Evolutionary conservation across 2,888 invertebrate genomes (phyloP).

Genomic region (Drosophila atroscutellata): DNA sequence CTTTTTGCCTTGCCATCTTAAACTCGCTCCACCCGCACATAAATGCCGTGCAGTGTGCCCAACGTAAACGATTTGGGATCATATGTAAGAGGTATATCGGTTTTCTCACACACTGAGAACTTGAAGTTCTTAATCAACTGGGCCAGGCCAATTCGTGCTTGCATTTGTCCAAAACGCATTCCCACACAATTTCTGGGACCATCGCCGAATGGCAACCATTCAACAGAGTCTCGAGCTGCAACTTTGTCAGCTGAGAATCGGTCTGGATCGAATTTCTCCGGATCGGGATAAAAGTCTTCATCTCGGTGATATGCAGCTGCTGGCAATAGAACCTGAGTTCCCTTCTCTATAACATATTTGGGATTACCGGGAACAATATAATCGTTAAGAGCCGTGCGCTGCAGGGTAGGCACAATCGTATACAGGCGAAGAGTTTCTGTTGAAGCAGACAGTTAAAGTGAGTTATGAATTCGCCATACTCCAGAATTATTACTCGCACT

Average conservation of each 20-base stretch:
- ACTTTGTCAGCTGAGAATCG: conserved; percentile 87
- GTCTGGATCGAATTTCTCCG: conserved; percentile 87
- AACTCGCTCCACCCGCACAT: conserved; percentile 33
- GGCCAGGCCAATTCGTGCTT: conserved; percentile 74
- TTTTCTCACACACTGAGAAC: conserved; percentile 66
- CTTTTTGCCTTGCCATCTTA: background rate
- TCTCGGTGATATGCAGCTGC: conserved; percentile 87
- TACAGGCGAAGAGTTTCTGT: conserved; percentile 87
- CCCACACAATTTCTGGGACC: conserved; percentile 84
- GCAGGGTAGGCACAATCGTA: conserved; percentile 86
- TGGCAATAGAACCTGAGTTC: conserved; percentile 70
- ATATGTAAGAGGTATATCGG: conserved; percentile 64
- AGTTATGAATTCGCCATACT: background rate
- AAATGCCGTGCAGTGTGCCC: conserved; percentile 53
- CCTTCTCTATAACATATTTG: conserved; percentile 85
- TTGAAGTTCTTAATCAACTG: conserved; percentile 74
- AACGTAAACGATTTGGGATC: conserved; percentile 54
- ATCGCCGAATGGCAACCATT: conserved; percentile 83
- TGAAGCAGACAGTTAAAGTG: background rate
- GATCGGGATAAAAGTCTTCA: conserved; percentile 85
- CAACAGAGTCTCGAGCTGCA: conserved; percentile 84
- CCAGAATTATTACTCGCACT: background rate
- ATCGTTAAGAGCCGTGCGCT: conserved; percentile 86
- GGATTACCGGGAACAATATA: conserved; percentile 86
- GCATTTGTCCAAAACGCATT: conserved; percentile 82